Evolutionary conservation across 2,113 vertebrate species (phyloP), one percentile per base, ranked within the genome.

Genomic region (Heterocephalus glaber): DNA sequence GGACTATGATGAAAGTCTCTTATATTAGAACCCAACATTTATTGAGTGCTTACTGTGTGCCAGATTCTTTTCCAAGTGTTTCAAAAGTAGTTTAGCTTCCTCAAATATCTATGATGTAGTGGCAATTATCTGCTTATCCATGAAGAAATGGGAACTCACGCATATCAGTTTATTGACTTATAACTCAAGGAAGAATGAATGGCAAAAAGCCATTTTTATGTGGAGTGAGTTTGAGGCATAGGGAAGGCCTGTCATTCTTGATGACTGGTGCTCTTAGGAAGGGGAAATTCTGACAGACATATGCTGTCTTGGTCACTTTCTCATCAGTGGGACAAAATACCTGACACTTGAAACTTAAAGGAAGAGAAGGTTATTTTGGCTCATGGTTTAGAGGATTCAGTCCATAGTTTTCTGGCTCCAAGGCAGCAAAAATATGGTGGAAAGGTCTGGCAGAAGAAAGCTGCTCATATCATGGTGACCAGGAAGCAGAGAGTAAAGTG

Each of bases 1-100:
- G 44, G 38, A 91, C 60, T 74, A 58, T 84, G 54, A 85, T 65
- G 58, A 65, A 95, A 93, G 28, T n/a, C 90, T 54, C 28, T 93
- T 76, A 49, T 44, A 56, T 77, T 81, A 89, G 47, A 68, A 60
- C 17, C 72, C 35, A 65, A 16, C 90, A 79, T 93, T 91, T 93
- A 68, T 22, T 86, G 79, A 96, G n/a, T 12, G 79, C 16, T 89
- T 83, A 44, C 24, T 92, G 38, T 11, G 35, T 80, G 41, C 60
- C n/a, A 86, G 13, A 26, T 92, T 93, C 65, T 85, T 3, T 89
- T 49, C 22, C 38, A 79, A 83, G 44, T 58, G 47, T 35, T 96
- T 95, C 65, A 90, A 83, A 94, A 56, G 14, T 66, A 80, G 35
- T 38, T 61, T 68, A 52, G 44, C 91, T 79, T 88, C 33, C 66